phyloP scores from a whole-genome alignment of 2,113 vertebrate species.

The Petrocephalus microphthalmus region DNA sequence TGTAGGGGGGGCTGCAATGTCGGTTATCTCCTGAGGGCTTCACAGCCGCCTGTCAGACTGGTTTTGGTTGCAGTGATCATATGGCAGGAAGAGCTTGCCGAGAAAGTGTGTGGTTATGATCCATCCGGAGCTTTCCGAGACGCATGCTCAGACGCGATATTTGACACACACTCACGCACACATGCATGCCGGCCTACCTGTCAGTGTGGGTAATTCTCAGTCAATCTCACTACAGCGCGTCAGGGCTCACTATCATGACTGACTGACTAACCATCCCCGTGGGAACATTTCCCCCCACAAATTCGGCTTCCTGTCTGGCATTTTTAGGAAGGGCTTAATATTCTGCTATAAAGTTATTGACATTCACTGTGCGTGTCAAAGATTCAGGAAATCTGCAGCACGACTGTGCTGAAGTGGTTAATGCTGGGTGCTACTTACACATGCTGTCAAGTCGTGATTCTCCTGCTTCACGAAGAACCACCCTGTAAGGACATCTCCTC shows the following conservation, averaged over 20 bases:
- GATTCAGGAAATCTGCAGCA: background rate
- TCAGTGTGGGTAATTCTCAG: background rate
- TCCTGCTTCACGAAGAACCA: background rate
- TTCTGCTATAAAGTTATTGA: background rate
- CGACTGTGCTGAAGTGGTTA: background rate
- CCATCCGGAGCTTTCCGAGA: background rate
- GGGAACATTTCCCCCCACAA: background rate
- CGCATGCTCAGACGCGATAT: too few relatives aligned
- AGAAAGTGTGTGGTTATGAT: background rate
- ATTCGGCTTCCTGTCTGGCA: background rate
- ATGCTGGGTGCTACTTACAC: background rate
- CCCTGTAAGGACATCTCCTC: background rate
- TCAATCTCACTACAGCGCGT: background rate
- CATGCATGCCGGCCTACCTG: background rate
- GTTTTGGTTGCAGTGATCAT: background rate
- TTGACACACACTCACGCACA: too few relatives aligned
- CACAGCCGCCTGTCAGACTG: background rate
- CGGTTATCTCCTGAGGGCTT: background rate
- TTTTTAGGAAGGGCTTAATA: background rate
- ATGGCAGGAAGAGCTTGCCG: background rate
- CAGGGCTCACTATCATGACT: background rate
- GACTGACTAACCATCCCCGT: background rate
- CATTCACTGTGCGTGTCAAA: background rate
- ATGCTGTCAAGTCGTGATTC: background rate
- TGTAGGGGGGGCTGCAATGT: background rate